Conservation (phyloP, 2,113 vertebrate species). For the Crotophaga sulcirostris region DNA sequence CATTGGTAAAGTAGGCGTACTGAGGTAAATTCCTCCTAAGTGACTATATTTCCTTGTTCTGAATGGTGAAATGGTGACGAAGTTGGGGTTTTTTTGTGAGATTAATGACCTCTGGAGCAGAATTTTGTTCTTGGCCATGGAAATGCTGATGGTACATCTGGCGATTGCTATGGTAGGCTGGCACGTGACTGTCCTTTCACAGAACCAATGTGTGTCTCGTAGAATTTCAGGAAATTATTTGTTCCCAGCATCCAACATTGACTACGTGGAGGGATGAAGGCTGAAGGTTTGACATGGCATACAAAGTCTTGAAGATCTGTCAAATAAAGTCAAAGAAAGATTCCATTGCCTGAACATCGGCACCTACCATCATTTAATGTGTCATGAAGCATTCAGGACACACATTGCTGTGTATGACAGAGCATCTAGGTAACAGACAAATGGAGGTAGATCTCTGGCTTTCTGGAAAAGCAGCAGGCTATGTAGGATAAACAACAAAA, state of each 20-base stretch:
- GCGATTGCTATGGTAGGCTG: not conserved
- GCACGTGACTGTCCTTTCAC: not conserved
- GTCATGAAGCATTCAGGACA: not conserved
- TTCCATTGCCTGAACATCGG: not conserved
- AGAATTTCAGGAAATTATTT: not conserved
- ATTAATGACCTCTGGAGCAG: not conserved
- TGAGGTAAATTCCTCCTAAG: not conserved
- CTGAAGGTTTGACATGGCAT: not conserved
- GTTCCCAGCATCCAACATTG: not conserved
- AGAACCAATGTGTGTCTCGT: not conserved
- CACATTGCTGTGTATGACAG: not conserved
- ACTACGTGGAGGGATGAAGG: not conserved
- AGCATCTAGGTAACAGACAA: not conserved
- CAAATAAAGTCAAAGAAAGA: not conserved
- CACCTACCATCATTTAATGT: not conserved
- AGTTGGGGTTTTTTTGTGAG: not conserved
- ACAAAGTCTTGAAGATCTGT: not conserved
- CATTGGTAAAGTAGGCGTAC: not conserved
- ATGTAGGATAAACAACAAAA: not conserved
- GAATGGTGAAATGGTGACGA: not conserved
- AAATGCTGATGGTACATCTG: not conserved
- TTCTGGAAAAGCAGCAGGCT: not conserved
- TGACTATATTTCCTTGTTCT: not conserved
- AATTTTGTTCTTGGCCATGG: not conserved
- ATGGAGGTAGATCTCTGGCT: not conserved